phyloP scores from a whole-genome alignment of 1,140 invertebrate species.

The Macrobrachium nipponense region DNA sequence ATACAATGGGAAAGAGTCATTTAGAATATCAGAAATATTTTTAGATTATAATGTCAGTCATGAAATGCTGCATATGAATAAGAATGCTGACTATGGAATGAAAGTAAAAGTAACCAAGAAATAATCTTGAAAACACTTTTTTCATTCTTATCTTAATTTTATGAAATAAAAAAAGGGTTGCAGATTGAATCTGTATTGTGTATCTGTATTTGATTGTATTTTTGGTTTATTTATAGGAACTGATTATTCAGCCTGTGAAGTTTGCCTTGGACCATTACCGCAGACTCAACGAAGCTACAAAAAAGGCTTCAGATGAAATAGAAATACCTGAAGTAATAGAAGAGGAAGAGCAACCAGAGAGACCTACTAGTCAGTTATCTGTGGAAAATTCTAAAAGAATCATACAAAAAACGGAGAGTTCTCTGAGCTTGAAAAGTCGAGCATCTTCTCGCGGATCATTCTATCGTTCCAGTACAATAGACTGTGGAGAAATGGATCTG shows the following conservation, averaged over 20 bases:
- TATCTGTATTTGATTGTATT: no score
- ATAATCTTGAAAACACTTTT: no score
- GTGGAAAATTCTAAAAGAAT: conserved; percentile 36
- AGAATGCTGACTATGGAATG: no score
- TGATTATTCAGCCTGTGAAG: conserved; percentile 75
- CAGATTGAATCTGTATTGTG: no score
- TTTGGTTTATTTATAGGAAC: conserved; percentile 68
- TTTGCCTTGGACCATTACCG: conserved; percentile 77
- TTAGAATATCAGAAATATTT: no score
- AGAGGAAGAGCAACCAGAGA: conserved; percentile 70
- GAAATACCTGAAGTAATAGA: background rate
- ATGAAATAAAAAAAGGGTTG: no score
- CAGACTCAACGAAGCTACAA: conserved; percentile 76
- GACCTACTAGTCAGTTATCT: conserved; percentile 66
- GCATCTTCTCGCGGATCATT: conserved; percentile 43
- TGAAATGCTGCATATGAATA: no score
- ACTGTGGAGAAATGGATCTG: conserved; percentile 39
- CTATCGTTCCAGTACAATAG: conserved; percentile 39
- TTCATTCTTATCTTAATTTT: no score
- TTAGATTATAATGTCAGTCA: no score
- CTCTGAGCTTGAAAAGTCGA: conserved; percentile 62
- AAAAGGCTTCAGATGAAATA: conserved; percentile 74
- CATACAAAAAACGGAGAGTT: conserved; percentile 50
- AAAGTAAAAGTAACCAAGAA: no score
- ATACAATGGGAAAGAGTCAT: no score